Base-by-base conservation (phyloP, 2,113 vertebrate genomes). In the Pelmatolapia mariae region DNA sequence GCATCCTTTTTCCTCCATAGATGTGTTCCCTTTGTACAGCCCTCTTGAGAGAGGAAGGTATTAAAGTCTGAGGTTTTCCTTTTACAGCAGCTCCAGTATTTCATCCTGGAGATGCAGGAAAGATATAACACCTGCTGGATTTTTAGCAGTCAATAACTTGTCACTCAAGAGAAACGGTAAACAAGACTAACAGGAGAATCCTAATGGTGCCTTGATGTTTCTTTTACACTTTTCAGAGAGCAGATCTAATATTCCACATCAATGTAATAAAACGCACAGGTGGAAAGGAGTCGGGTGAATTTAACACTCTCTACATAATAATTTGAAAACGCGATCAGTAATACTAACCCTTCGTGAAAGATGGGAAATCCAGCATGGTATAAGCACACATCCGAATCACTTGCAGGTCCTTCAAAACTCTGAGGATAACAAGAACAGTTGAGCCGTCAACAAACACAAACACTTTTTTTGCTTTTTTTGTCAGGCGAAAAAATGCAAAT, bases 51-150 rank as follows among this genome's bases (percentile, higher is more conserved):
- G 92, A 99, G 97, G 95, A 99, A 99, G 2, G 96, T 93, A 91
- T 97, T 98, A 93, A 99, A 99, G 94, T 99, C 98, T 3, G 98
- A 99, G 3, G 98, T 99, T 98, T 98, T 99, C 94, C 97, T 98
- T 93, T 97, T 99, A 93, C 98, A 99, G 92, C 98, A 99, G 95
- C 97, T 99, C 98, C 98, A 99, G 89, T 99, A 99, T 95, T 99
- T 99, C 98, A 99, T 98, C 95, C 98, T 99, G 87, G 7, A 87
- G 85, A 91, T 19, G 84, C 36, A 86, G 78, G 78, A 89, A 40
- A 86, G 24, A 87, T 50, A 87, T 4, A 84, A 82, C 12, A 88
- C n/a, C 26, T n/a, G 9, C 45, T 71, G 38, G 84, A 73, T 57
- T 82, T 87, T 71, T 24, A 63, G 29, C 31, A 78, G 78, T 86